These are phyloP conservation scores for Stegana nigrithorax DNA, from an alignment of 2,888 invertebrate species.

Conservation along the genomic window DNA sequence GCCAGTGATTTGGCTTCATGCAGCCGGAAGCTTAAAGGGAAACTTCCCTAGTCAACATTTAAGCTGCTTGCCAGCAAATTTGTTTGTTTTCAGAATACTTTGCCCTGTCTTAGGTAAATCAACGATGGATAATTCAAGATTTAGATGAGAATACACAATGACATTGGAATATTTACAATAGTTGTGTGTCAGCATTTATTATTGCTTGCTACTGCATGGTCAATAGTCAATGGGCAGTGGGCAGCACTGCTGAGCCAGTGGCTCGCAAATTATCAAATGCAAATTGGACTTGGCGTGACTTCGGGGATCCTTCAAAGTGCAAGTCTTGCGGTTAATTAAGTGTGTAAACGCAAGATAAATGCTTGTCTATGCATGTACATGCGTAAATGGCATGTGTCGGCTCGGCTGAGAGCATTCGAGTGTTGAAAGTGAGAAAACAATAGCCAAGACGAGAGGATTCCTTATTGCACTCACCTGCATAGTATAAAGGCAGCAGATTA, in stretches of 20 bases:
- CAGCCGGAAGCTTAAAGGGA: no score
- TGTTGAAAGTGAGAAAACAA: neutral
- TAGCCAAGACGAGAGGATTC: neutral
- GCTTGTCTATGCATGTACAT: neutral
- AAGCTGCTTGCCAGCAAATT: no score
- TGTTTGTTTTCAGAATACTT: no score
- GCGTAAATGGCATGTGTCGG: neutral
- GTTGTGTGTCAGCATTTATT: no score
- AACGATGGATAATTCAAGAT: no score
- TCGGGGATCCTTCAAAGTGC: neutral
- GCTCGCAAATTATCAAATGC: neutral
- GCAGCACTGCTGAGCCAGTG: neutral
- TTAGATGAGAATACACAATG: no score
- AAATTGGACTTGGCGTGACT: neutral
- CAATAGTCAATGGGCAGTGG: no score
- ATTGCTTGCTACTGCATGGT: no score
- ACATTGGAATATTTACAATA: no score
- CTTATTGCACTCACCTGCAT: constrained; percentile 65
- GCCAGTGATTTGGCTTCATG: no score
- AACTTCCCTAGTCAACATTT: no score
- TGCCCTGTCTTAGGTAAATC: no score
- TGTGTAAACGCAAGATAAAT: neutral
- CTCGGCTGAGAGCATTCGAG: neutral
- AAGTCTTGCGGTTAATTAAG: neutral
- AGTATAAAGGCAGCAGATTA: constrained; percentile 68